phyloP scores from a whole-genome alignment of 1,140 invertebrate genomes.

The Wasmannia auropunctata region DNA sequence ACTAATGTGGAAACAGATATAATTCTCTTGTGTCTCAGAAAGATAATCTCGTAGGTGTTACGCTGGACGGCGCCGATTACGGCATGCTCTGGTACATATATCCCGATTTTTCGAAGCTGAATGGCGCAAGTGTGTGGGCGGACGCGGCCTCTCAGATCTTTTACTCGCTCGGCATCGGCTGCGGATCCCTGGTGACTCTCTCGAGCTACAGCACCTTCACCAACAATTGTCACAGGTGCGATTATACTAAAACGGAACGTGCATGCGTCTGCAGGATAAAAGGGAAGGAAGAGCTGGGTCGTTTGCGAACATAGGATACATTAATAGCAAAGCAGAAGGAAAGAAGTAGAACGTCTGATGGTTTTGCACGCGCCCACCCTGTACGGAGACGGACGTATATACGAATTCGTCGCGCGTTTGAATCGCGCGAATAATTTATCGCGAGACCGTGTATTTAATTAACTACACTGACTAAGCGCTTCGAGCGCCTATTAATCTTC shows the following conservation, averaged over 20 bases:
- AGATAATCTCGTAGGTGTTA: constrained; percentile 84
- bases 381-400: not conserved
- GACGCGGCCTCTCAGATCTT: constrained; percentile 90
- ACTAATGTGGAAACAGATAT: not conserved
- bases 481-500: constrained; percentile 12
- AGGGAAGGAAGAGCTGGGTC: not conserved
- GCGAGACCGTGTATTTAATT: constrained; percentile 29
- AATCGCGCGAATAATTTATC: constrained; percentile 17
- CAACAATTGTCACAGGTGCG: constrained; percentile 89
- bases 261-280: not conserved
- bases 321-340: not conserved
- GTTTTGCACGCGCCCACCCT: not conserved
- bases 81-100: constrained; percentile 92
- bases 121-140: constrained; percentile 87
- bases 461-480: constrained; percentile 18
- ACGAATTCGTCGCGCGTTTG: not conserved
- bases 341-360: not conserved
- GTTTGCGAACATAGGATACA: not conserved
- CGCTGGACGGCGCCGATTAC: constrained; percentile 89
- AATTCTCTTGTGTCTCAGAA: not conserved
- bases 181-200: constrained; percentile 90
- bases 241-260: not conserved
- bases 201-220: constrained; percentile 91
- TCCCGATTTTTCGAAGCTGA: constrained; percentile 90
- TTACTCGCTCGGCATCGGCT: constrained; percentile 89